Percentiles rank a stretch among this genome's conserved stretches.
These are phyloP conservation scores for Trachelipus rathkii DNA, from an alignment of 1,140 invertebrate genomes.

Conservation along the genomic window DNA sequence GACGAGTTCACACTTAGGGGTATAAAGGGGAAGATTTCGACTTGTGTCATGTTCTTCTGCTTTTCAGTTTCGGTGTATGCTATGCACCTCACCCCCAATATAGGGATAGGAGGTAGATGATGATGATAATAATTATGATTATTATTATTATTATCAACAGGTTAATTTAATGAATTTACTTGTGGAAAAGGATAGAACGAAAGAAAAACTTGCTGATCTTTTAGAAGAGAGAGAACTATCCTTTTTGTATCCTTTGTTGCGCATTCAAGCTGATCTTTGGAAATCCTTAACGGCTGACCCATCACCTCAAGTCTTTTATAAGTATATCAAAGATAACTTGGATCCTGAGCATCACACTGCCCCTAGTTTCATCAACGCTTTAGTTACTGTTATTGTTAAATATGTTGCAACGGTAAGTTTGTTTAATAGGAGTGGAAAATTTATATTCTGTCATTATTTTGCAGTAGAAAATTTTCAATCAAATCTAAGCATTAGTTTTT, in stretches of 20 bases:
- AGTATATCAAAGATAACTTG: constrained; percentile 86
- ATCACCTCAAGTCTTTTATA: constrained; percentile 75
- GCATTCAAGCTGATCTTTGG: constrained; percentile 83
- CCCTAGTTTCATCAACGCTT: constrained; percentile 83
- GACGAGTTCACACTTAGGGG: too few relatives aligned
- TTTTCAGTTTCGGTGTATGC: too few relatives aligned
- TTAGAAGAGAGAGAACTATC: constrained; percentile 83
- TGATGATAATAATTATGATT: too few relatives aligned
- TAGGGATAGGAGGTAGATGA: too few relatives aligned
- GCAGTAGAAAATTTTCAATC: too few relatives aligned
- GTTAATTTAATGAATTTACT: constrained; percentile 75
- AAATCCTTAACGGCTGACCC: constrained; percentile 74
- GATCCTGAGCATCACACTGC: constrained; percentile 74
- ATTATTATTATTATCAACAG: constrained; percentile 39
- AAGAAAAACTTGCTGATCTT: constrained; percentile 79
- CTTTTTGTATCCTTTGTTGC: constrained; percentile 86
- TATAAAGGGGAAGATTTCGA: too few relatives aligned
- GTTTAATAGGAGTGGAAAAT: too few relatives aligned
- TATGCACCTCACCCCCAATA: too few relatives aligned
- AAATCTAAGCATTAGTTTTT: not conserved
- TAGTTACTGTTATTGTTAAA: constrained; percentile 83
- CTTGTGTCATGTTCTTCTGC: too few relatives aligned
- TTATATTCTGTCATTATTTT: too few relatives aligned
- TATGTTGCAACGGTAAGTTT: constrained; percentile 70
- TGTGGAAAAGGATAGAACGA: constrained; percentile 78